Evolutionary conservation across 2,113 vertebrate species (phyloP).

Genomic region (Octodon degus): DNA sequence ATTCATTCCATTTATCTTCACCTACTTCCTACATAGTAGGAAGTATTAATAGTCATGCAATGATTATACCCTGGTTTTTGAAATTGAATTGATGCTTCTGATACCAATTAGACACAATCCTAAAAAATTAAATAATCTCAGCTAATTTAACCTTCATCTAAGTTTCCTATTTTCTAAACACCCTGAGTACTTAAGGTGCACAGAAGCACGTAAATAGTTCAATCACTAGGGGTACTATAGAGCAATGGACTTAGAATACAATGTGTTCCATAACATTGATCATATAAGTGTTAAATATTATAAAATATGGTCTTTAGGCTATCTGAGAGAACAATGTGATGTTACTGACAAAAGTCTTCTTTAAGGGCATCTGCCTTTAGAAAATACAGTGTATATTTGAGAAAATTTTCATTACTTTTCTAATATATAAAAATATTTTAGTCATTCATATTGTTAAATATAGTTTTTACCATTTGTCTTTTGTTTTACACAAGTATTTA

Average conservation of each 20-base stretch:
- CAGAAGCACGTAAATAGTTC: background rate
- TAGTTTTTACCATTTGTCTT: background rate
- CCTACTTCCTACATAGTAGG: background rate
- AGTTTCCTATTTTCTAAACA: constrained; percentile 35
- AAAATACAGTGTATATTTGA: background rate
- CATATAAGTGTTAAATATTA: background rate
- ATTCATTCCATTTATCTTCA: background rate
- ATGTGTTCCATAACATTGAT: background rate
- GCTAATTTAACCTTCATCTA: background rate
- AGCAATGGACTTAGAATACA: background rate
- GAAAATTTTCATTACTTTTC: background rate
- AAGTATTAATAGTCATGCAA: background rate
- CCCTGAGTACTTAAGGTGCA: background rate
- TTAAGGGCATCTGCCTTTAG: background rate
- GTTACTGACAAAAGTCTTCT: background rate
- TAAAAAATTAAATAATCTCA: background rate
- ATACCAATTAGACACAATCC: background rate
- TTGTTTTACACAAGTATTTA: background rate
- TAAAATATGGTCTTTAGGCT: background rate
- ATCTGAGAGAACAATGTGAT: background rate
- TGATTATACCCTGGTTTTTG: background rate
- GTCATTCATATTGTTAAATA: constrained; percentile 1
- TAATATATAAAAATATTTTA: background rate
- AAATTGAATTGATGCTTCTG: background rate
- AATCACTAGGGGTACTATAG: background rate